Evolutionary conservation across 2,888 invertebrate species (phyloP).

Genomic region (Diachrysia chrysitis): DNA sequence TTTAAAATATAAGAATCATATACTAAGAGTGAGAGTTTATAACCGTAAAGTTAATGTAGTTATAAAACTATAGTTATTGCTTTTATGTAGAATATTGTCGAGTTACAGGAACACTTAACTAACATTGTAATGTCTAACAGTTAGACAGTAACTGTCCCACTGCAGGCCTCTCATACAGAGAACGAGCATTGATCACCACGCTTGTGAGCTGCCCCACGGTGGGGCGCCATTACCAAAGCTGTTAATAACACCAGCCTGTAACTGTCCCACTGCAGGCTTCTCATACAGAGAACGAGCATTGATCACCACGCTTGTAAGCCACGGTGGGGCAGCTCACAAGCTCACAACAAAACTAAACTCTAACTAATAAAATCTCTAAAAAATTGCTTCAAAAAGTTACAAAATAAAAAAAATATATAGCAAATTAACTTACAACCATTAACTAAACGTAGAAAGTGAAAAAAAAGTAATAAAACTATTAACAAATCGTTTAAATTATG

Average conservation of each 20-base stretch:
- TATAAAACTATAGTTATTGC: conserved; percentile 10
- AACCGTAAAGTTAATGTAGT: conserved; percentile 13
- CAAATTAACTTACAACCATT: neutral
- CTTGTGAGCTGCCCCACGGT: conserved; percentile 3
- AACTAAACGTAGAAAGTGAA: neutral
- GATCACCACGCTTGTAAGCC: neutral
- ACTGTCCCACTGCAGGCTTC: neutral
- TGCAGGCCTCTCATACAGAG: conserved; percentile 4
- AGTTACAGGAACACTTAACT: conserved; percentile 4
- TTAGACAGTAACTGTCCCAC: conserved; percentile 2
- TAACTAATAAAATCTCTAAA: too few species aligned
- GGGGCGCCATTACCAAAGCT: neutral
- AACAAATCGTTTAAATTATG: neutral
- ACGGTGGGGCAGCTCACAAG: too few species aligned
- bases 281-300: neutral
- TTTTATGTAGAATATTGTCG: neutral
- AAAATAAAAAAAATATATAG: neutral
- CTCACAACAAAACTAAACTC: too few species aligned
- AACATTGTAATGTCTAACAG: conserved; percentile 8
- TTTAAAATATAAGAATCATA: neutral
- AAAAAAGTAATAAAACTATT: neutral
- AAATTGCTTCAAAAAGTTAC: too few species aligned
- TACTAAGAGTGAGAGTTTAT: conserved; percentile 15
- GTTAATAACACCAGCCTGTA: neutral
- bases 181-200: conserved; percentile 2